These are phyloP conservation scores for Gila orcuttii DNA, from an alignment of 2,113 vertebrate species.

Conservation along the genomic window DNA sequence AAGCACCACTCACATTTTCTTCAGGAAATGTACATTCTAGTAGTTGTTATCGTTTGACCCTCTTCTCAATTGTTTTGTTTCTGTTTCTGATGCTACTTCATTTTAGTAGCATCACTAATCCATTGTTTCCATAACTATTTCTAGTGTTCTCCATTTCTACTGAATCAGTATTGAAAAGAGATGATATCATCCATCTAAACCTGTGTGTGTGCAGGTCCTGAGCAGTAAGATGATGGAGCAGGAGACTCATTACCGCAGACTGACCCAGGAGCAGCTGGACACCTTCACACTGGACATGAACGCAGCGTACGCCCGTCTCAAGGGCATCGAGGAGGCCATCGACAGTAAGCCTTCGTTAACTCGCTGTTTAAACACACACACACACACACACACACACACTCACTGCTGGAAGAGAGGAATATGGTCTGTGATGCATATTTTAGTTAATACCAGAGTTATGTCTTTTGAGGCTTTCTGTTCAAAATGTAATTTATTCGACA, in stretches of 20 bases:
- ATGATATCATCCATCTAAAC: neutral
- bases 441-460: no score
- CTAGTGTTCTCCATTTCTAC: neutral
- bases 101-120: neutral
- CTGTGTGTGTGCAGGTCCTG: slow-evolving; percentile 73
- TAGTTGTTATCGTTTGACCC: no score
- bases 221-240: slow-evolving; percentile 87
- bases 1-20: no score
- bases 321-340: slow-evolving; percentile 93
- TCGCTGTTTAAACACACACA: no score
- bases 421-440: no score
- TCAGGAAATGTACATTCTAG: no score
- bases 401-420: no score
- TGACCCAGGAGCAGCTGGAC: slow-evolving; percentile 92
- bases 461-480: no score
- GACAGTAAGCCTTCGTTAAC: slow-evolving; percentile 82
- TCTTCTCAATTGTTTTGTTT: no score
- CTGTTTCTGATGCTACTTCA: no score
- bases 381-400: no score
- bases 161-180: neutral
- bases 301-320: slow-evolving; percentile 87
- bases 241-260: slow-evolving; percentile 86
- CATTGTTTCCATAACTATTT: neutral
- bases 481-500: no score
- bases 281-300: slow-evolving; percentile 96